These are phyloP conservation scores for Entomobrya multifasciata DNA, from an alignment of 2,888 invertebrate species.

Conservation along the genomic window DNA sequence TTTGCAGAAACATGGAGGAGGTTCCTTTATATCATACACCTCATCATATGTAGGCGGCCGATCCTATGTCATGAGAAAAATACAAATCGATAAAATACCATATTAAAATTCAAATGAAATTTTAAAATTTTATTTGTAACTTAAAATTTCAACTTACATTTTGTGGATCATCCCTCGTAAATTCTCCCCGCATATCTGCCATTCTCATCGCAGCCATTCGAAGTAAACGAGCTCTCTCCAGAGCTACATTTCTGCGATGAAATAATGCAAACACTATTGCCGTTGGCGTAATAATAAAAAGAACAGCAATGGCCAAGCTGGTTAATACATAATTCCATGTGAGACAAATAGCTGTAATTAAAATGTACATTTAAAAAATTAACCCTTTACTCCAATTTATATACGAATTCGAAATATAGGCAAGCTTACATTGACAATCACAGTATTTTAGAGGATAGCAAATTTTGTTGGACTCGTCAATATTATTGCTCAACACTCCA, in stretches of 20 bases:
- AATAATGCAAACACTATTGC: slow-evolving; percentile 69
- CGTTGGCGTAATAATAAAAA: slow-evolving; percentile 72
- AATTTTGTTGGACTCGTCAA: slow-evolving; percentile 52
- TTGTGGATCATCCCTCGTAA: slow-evolving; percentile 16
- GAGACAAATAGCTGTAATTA: slow-evolving; percentile 16
- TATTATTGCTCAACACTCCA: slow-evolving; percentile 47
- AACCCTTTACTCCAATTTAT: too few species aligned
- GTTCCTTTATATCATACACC: slow-evolving; percentile 71
- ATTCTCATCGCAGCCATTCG: slow-evolving; percentile 39
- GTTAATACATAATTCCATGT: slow-evolving; percentile 62
- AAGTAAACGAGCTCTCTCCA: slow-evolving; percentile 42
- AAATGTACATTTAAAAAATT: too few species aligned
- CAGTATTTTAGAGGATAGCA: slow-evolving; percentile 42
- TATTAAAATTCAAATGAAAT: neutral
- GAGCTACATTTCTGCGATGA: slow-evolving; percentile 69
- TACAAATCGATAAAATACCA: too few species aligned
- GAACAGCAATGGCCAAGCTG: slow-evolving; percentile 62
- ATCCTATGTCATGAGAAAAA: slow-evolving; percentile 50
- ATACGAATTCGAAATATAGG: neutral
- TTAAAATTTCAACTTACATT: slow-evolving; percentile 23
- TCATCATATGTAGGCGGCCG: slow-evolving; percentile 73
- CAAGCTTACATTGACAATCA: slow-evolving; percentile 31
- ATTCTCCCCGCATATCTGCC: slow-evolving; percentile 39
- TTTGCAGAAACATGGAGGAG: slow-evolving; percentile 73
- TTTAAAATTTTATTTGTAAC: neutral